Base-by-base conservation (phyloP, 2,888 invertebrate genomes). In the Protonemura montana region DNA sequence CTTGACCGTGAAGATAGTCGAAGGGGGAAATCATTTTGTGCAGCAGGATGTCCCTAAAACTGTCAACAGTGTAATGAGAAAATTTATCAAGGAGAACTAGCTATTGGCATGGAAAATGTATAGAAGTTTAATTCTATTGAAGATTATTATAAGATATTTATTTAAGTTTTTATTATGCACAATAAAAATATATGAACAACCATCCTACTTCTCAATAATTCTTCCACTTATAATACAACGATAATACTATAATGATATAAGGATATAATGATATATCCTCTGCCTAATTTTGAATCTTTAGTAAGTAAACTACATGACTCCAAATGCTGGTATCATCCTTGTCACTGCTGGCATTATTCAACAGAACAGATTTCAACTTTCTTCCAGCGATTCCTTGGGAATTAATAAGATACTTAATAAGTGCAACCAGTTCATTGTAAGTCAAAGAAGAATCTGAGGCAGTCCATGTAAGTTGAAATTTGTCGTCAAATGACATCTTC, bases 31-130 rank as follows among this genome's bases (percentile, higher is more conserved):
- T 16, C 94, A 94, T 89, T 94, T 93, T 88, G 90, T 93, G 59
- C 94, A 94, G 87, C 93, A 94, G 90, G 93, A 93, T 88, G 92
- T 92, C 26, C 93, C 94, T 0, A 92, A 90, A 5, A 91, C 91
- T 90, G 92, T 93, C 0, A 94, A 94, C 88, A 91, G 91, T 86
- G 87, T 92, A 13, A 92, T 94, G n/a, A 91, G 91, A 89, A 91
- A 92, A 16, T 94, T 93, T 88, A 87, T 91, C 16, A 87, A 88
- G 84, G 86, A 83, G 26, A 30, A 83, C 6, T 83, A 41, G 42
- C 35, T 6, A 7, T 29, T 7, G 78, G 21, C 35, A 35, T 35
- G 35, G 10, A 10, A 35, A 10, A 6, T 35, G 5, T 3, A 35
- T 35, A 10, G 35, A 10, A 35, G 10, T 35, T 35, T n/a, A n/a